These are phyloP conservation scores for Bombus affinis DNA, from an alignment of 1,140 invertebrate genomes.

Conservation along the genomic window DNA sequence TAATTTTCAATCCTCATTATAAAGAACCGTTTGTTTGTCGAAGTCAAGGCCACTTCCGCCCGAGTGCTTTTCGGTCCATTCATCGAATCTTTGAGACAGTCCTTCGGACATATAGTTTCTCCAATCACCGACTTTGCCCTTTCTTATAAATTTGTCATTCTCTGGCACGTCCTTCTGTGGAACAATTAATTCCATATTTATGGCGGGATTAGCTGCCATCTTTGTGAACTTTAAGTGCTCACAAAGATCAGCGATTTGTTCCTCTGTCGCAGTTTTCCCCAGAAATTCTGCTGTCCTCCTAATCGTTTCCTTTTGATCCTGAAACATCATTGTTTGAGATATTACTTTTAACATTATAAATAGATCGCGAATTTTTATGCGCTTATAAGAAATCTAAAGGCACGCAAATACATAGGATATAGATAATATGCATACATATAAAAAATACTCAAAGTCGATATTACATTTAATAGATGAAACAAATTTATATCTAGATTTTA, in stretches of 20 bases:
- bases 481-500: neutral
- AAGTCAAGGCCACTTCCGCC: constrained; percentile 86
- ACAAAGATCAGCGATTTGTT: constrained; percentile 86
- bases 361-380: neutral
- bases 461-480: neutral
- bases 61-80: constrained; percentile 88
- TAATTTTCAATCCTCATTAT: constrained; percentile 36
- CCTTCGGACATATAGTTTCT: constrained; percentile 90
- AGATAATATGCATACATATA: neutral
- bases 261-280: constrained; percentile 85
- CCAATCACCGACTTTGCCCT: constrained; percentile 93
- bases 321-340: constrained; percentile 36
- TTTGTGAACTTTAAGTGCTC: constrained; percentile 91
- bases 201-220: constrained; percentile 91
- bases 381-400: too few species aligned
- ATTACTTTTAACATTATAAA: neutral
- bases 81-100: constrained; percentile 87
- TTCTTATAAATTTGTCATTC: constrained; percentile 88
- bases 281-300: constrained; percentile 89
- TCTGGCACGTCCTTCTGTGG: constrained; percentile 81
- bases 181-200: constrained; percentile 87
- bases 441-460: neutral
- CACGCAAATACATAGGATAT: too few species aligned
- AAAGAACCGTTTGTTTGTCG: constrained; percentile 67
- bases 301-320: constrained; percentile 86